These are phyloP conservation scores for Nomia melanderi DNA, from an alignment of 1,140 invertebrate genomes.

Conservation along the genomic window DNA sequence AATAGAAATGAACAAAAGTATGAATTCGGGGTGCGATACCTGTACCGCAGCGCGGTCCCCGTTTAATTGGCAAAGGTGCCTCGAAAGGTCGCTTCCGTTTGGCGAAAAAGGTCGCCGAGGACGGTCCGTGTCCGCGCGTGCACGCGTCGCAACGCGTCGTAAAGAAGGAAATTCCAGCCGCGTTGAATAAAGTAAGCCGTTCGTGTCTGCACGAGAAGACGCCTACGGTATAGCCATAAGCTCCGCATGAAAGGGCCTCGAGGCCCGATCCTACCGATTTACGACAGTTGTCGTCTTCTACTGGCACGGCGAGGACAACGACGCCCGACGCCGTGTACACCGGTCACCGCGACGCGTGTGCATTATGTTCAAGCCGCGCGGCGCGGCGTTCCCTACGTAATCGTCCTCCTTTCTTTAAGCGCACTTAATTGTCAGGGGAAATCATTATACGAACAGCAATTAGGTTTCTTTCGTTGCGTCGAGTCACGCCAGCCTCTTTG, in stretches of 20 bases:
- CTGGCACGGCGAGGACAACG: background rate
- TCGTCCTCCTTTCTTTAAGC: constrained; percentile 14
- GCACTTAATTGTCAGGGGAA: constrained; percentile 1
- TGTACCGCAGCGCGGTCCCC: too few species aligned
- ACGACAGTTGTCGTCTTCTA: constrained; percentile 18
- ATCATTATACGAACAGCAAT: constrained; percentile 19
- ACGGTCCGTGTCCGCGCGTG: background rate
- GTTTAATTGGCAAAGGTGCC: too few species aligned
- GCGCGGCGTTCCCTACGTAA: background rate
- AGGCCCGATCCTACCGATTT: constrained; percentile 21
- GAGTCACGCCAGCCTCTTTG: constrained; percentile 23
- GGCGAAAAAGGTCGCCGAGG: background rate
- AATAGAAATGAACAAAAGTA: too few species aligned
- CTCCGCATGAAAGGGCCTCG: constrained; percentile 9
- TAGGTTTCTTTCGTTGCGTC: background rate
- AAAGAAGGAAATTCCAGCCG: constrained; percentile 18
- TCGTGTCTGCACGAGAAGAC: constrained; percentile 16
- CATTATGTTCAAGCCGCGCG: constrained; percentile 4
- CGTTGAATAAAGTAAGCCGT: constrained; percentile 20
- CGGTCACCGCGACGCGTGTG: constrained; percentile 5
- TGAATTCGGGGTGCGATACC: too few species aligned
- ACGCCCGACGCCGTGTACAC: background rate
- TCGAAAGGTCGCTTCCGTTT: background rate
- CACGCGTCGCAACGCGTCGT: background rate
- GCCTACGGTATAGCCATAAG: constrained; percentile 25